Conservation (phyloP, 1,140 invertebrate genomes). For the Drosophila micromelanica region DNA sequence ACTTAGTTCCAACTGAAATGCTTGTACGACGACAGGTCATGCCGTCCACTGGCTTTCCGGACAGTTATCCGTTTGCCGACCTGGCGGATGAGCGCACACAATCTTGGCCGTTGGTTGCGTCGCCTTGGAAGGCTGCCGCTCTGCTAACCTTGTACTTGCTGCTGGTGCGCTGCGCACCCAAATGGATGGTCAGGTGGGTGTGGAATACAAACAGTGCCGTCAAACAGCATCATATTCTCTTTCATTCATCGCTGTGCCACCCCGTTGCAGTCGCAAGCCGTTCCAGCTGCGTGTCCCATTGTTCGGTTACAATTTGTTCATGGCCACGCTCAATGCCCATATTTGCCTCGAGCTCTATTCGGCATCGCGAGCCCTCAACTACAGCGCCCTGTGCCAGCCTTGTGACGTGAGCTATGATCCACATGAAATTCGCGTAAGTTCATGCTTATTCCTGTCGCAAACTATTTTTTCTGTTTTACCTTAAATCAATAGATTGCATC, state of each 20-base stretch:
- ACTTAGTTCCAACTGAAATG: slow-evolving; percentile 39
- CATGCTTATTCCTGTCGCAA: not conserved
- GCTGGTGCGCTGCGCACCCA: slow-evolving; percentile 92
- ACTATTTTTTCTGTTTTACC: not conserved
- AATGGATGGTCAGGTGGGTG: slow-evolving; percentile 90
- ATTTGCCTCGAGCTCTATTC: slow-evolving; percentile 92
- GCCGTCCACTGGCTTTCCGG: slow-evolving; percentile 1
- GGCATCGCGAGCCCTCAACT: slow-evolving; percentile 90
- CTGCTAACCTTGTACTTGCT: slow-evolving; percentile 91
- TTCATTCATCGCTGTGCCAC: slow-evolving; percentile 14
- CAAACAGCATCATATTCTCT: slow-evolving; percentile 4
- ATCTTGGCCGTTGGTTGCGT: slow-evolving; percentile 94
- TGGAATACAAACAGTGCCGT: not conserved
- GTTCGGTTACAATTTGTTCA: slow-evolving; percentile 93
- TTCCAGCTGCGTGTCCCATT: slow-evolving; percentile 91
- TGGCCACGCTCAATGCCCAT: slow-evolving; percentile 93
- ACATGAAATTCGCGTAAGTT: slow-evolving; percentile 90
- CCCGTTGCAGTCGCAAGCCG: slow-evolving; percentile 86
- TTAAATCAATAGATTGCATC: slow-evolving; percentile 91
- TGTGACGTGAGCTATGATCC: slow-evolving; percentile 92
- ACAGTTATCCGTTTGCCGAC: slow-evolving; percentile 51
- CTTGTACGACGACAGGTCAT: slow-evolving; percentile 21
- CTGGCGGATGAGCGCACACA: slow-evolving; percentile 87
- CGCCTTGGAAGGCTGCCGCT: slow-evolving; percentile 90
- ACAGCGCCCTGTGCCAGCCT: slow-evolving; percentile 96